Base-by-base conservation (phyloP, 2,797 vertebrate genomes). In the Etheostoma nigrum region DNA sequence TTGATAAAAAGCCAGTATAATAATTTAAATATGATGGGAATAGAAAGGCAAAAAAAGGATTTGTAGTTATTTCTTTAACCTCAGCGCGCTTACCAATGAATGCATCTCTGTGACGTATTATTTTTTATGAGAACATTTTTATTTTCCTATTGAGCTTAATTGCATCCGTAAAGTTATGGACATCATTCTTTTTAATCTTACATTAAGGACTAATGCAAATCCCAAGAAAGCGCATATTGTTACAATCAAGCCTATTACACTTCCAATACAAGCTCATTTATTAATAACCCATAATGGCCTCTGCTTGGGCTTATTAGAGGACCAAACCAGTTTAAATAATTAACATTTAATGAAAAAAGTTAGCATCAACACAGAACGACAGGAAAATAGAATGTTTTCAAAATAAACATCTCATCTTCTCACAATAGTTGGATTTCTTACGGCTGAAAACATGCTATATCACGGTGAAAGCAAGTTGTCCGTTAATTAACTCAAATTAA, bases 21-120 rank as follows among this genome's bases (percentile, higher is more conserved):
- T 55, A 8, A 58, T n/a, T 51, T 18, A 25, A 76, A 21, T 18
- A 18, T 25, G 63, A 76, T 23, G 5, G 1, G 18, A 63, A 52
- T 0, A 44, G 33, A 66, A 51, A 59, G 4, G 30, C 3, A 16
- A 44, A 70, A 60, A 45, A 4, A 48, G 58, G 49, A 57, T 65
- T 42, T 69, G 74, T 44, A 78, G 73, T 19, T 58, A 72, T 78
- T 65, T 47, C 62, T 65, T 66, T 44, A 53, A 2, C 23, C 18
- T 61, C 53, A n/a, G 55, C 54, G 15, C 33, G 15, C 5, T 19
- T 14, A 16, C 5, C 6, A 15, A 15, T 30, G 30, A 27, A 64
- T 4, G 21, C 13, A 51, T 0, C 9, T 63, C 3, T 21, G 42
- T 13, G 15, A 40, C 13, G 5, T 11, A 15, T 66, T 30, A 58